A percentile compares a stretch with the other conserved stretches of the same genome.
These are phyloP conservation scores for Melanotaenia boesemani DNA, from an alignment of 2,797 vertebrate genomes.

Conservation along the genomic window DNA sequence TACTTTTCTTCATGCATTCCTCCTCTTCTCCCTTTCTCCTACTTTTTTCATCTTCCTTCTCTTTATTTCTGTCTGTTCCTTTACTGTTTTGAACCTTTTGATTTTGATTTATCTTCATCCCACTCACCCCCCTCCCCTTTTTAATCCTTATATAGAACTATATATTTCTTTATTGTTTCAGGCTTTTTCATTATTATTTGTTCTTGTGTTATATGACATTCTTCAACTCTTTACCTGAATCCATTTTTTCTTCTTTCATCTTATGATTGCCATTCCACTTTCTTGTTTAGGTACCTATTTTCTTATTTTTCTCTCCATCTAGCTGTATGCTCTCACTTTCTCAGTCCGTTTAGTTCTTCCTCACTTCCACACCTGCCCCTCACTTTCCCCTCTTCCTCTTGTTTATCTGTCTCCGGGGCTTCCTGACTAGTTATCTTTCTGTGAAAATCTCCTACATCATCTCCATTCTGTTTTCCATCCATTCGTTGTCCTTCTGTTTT, in stretches of 20 bases:
- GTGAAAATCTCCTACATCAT: background rate
- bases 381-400: background rate
- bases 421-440: constrained; percentile 9
- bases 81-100: background rate
- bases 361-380: background rate
- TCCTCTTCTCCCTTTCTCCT: constrained; percentile 4
- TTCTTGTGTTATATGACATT: background rate
- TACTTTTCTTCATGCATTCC: constrained; percentile 28
- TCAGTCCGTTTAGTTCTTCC: background rate
- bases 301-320: background rate
- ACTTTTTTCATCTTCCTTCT: background rate
- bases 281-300: background rate
- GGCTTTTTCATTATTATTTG: background rate
- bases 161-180: background rate
- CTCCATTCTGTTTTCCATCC: background rate
- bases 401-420: constrained; percentile 34
- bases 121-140: background rate
- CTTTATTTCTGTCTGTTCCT: background rate
- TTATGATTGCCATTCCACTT: background rate
- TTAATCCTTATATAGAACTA: background rate
- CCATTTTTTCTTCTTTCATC: background rate
- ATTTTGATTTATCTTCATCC: background rate
- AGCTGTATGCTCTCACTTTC: background rate
- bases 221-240: background rate
- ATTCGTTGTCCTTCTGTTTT: background rate